Evolutionary conservation across 2,113 vertebrate genomes (phyloP).

Genomic region (Romanogobio albipinnatus): DNA sequence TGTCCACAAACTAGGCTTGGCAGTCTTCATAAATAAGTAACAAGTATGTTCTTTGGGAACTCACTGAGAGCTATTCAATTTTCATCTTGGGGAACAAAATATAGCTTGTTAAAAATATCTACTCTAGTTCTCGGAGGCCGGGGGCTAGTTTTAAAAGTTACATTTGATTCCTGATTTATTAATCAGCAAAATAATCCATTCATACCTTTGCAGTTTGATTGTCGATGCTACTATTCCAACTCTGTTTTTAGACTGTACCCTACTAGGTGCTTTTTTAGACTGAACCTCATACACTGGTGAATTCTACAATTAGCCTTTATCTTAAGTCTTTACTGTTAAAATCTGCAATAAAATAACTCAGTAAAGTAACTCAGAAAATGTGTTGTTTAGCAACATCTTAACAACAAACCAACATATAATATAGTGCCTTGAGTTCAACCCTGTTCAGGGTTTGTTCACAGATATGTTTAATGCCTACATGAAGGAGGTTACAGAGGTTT

Average conservation of each 20-base stretch:
- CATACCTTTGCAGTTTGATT: not conserved
- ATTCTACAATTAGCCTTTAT: not conserved
- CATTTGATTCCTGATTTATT: not conserved
- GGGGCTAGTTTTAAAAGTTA: not conserved
- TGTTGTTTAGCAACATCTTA: not conserved
- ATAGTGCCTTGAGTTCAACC: not conserved
- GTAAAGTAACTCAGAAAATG: not conserved
- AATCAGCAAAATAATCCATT: not conserved
- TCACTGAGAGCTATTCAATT: conserved; percentile 65
- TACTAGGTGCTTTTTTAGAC: too few species aligned
- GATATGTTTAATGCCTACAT: not conserved
- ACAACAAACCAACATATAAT: not conserved
- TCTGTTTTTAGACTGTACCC: not conserved
- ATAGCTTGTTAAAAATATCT: conserved; percentile 35
- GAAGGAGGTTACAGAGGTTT: not conserved
- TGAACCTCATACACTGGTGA: not conserved
- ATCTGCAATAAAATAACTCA: not conserved
- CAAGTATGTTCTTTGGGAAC: conserved; percentile 62
- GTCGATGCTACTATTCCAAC: not conserved
- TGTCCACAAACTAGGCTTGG: conserved; percentile 84
- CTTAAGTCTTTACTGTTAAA: not conserved
- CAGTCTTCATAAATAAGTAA: conserved; percentile 84
- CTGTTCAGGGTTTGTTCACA: not conserved
- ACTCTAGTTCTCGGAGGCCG: not conserved
- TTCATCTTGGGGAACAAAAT: conserved; percentile 53